phyloP scores from a whole-genome alignment of 2,797 vertebrate species.

The Syngnathus rostellatus region DNA sequence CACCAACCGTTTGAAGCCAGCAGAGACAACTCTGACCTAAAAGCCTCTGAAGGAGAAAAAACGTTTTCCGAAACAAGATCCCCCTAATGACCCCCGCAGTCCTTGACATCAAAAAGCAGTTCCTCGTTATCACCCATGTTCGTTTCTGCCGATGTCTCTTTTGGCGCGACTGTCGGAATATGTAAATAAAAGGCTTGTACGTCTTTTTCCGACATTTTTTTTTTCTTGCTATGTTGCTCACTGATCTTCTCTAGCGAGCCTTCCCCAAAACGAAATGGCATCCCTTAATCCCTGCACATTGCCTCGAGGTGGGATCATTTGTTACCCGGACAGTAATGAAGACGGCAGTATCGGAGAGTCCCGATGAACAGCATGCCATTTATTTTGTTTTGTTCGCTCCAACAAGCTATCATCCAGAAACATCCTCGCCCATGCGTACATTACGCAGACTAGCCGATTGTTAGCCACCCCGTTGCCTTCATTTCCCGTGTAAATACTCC shows the following conservation, averaged over 20 bases:
- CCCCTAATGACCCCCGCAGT: slow-evolving; percentile 49
- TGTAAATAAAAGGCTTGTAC: slow-evolving; percentile 20
- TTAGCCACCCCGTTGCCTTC: neutral
- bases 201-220: slow-evolving; percentile 19
- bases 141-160: slow-evolving; percentile 19
- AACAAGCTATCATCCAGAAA: slow-evolving; percentile 41
- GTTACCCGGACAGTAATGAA: slow-evolving; percentile 25
- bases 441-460: neutral
- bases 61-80: slow-evolving; percentile 21
- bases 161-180: slow-evolving; percentile 20
- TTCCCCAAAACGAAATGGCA: neutral
- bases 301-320: slow-evolving; percentile 16
- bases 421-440: neutral
- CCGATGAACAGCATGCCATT: neutral
- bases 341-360: slow-evolving; percentile 17
- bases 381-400: slow-evolving; percentile 14
- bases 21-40: slow-evolving; percentile 10
- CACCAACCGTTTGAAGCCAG: slow-evolving; percentile 16
- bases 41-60: slow-evolving; percentile 25
- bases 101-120: slow-evolving; percentile 21
- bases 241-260: neutral
- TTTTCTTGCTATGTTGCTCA: slow-evolving; percentile 10
- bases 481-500: slow-evolving; percentile 45
- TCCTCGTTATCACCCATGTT: slow-evolving; percentile 58
- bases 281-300: neutral